Evolutionary conservation across 1,140 invertebrate genomes (phyloP), one percentile per base, ranked within the genome.

Genomic region (Drosophila littoralis): DNA sequence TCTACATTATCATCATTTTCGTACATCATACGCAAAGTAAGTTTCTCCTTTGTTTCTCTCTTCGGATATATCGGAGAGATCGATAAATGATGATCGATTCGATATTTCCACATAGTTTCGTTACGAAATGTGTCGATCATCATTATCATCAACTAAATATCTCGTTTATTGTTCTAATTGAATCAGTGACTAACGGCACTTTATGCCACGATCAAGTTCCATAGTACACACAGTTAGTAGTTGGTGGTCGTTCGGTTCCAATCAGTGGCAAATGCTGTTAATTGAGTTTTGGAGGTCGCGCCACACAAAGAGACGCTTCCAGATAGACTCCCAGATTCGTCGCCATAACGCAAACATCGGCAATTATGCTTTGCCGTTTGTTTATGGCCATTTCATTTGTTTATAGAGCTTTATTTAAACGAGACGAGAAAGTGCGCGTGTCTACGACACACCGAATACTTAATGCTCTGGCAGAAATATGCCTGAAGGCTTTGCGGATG

Each of bases 281-380:
- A 86, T 86, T 86, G 79, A 81, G 81, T 88, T 86, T 86, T 81
- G 79, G 68, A 86, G 82, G 82, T 85, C 82, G 70, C 22, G 22
- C 22, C 22, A 28, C 22, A 28, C 22, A 28, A 28, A 28, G 22
- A 28, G 22, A 28, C 22, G n/a, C 42, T 12, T 17, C 4, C 7
- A 61, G 13, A 46, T 59, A 8, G 7, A 60, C 32, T 22, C 33
- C 6, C 36, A 35, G 43, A 5, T 28, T 33, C 51, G 32, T 66
- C 5, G 58, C 51, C 66, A 71, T 57, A 28, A 28, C 22, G 42
- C 42, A 51, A 79, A 73, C 81, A 79, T 77, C 46, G 77, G 60
- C 81, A 84, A 84, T 84, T 84, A 84, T 84, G 77, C 81, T 84
- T 84, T 77, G 77, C 52, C 77, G 61, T 84, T 84, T 84, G 81